Percentiles rank a stretch among this genome's conserved stretches.
Evolutionary conservation across 2,797 vertebrate species (phyloP).

Genomic region (Coilia nasus): DNA sequence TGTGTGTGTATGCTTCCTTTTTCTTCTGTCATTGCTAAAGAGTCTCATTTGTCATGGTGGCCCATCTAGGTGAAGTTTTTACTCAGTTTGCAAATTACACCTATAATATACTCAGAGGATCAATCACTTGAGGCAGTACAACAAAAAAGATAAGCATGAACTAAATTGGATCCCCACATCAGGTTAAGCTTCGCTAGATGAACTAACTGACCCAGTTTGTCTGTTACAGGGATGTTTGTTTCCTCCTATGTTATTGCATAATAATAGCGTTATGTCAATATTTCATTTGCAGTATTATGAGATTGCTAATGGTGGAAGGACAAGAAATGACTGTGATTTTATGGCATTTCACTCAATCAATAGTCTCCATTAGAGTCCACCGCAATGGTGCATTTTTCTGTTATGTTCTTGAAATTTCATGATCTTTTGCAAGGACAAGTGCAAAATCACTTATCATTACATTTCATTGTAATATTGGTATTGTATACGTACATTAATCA

Average conservation of each 20-base stretch:
- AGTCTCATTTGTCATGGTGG: too few species aligned
- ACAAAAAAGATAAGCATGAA: too few species aligned
- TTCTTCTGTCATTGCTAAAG: too few species aligned
- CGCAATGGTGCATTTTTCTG: constrained; percentile 26
- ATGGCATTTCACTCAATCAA: constrained; percentile 48
- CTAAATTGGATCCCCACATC: too few species aligned
- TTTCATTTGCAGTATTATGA: constrained; percentile 36
- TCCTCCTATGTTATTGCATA: neutral
- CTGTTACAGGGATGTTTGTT: too few species aligned
- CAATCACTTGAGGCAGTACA: neutral
- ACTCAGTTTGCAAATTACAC: too few species aligned
- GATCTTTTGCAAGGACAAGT: neutral
- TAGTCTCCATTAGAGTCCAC: constrained; percentile 41
- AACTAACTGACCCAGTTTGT: too few species aligned
- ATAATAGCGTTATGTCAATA: constrained; percentile 32
- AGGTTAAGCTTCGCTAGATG: too few species aligned
- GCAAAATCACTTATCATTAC: neutral
- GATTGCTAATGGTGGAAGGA: constrained; percentile 37
- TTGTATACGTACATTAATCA: neutral
- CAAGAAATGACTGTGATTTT: constrained; percentile 45
- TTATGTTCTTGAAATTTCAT: constrained; percentile 23
- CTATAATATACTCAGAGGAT: neutral
- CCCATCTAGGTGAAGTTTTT: too few species aligned
- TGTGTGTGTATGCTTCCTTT: too few species aligned
- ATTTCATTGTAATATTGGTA: neutral